Evolutionary conservation across 2,113 vertebrate species (phyloP).

Genomic region (Danionella cerebrum): DNA sequence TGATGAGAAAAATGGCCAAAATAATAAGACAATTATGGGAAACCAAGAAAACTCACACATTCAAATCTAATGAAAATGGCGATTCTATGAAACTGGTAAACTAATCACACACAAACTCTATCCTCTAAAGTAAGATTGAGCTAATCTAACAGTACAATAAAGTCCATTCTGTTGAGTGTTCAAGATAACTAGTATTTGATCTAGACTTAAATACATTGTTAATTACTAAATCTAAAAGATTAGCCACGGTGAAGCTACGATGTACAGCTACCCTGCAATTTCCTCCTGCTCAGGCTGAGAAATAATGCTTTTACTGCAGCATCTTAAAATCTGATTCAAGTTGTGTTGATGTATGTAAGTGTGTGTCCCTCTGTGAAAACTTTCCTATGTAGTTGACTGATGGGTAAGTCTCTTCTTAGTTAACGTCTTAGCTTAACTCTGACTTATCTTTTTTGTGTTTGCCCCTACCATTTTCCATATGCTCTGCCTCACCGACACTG

Average conservation of each 20-base stretch:
- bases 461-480: conserved; percentile 99
- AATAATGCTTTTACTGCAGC: too few species aligned
- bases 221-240: too few species aligned
- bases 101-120: too few species aligned
- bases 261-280: not conserved
- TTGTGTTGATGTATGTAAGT: conserved; percentile 14
- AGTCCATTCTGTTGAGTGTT: not conserved
- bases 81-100: not conserved
- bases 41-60: not conserved
- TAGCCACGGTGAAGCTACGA: too few species aligned
- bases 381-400: not conserved
- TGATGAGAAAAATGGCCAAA: not conserved
- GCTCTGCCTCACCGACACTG: conserved; percentile 99
- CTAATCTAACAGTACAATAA: too few species aligned
- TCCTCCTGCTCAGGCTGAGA: not conserved
- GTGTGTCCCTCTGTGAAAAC: conserved; percentile 13
- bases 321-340: not conserved
- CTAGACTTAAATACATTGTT: too few species aligned
- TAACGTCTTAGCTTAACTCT: conserved; percentile 12
- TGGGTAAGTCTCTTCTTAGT: conserved; percentile 7
- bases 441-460: conserved; percentile 70
- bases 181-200: not conserved
- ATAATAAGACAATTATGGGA: not conserved
- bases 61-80: not conserved
- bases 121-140: too few species aligned